Conservation (phyloP, 2,113 vertebrate species). For the Spea multiplicata region DNA sequence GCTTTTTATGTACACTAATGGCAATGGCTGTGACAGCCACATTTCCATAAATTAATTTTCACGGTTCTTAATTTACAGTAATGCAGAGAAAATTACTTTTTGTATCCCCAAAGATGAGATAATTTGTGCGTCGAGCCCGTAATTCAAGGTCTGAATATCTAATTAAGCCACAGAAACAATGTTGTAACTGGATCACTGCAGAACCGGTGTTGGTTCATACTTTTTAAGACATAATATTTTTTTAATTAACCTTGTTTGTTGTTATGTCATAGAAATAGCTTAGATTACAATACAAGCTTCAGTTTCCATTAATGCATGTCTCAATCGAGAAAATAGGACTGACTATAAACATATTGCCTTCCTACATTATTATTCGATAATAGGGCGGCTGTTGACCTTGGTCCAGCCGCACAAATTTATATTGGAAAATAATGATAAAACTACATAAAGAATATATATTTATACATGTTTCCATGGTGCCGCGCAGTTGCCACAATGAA, state of each 20-base stretch:
- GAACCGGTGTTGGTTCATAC: neutral
- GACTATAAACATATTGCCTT: too few relatives aligned
- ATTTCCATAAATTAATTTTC: slow-evolving; percentile 10
- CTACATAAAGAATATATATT: too few relatives aligned
- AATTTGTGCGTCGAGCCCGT: neutral
- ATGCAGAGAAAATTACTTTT: slow-evolving; percentile 4
- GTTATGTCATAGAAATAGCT: neutral
- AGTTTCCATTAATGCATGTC: too few relatives aligned
- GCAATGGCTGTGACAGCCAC: neutral
- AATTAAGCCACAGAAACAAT: slow-evolving; percentile 1
- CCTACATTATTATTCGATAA: too few relatives aligned
- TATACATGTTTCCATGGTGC: too few relatives aligned
- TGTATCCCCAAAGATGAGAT: slow-evolving; percentile 8
- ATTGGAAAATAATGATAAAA: too few relatives aligned
- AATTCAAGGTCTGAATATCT: slow-evolving; percentile 1
- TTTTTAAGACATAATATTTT: neutral
- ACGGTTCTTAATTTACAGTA: slow-evolving; percentile 6
- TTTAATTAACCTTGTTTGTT: neutral
- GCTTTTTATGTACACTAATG: slow-evolving; percentile 5
- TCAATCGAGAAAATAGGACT: too few relatives aligned
- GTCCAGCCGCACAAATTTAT: too few relatives aligned
- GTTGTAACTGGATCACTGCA: neutral
- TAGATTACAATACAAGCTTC: neutral
- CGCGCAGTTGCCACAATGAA: too few relatives aligned
- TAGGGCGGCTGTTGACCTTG: too few relatives aligned